These are phyloP conservation scores for Spicauda simplicius DNA, from an alignment of 2,888 invertebrate genomes.

Conservation along the genomic window DNA sequence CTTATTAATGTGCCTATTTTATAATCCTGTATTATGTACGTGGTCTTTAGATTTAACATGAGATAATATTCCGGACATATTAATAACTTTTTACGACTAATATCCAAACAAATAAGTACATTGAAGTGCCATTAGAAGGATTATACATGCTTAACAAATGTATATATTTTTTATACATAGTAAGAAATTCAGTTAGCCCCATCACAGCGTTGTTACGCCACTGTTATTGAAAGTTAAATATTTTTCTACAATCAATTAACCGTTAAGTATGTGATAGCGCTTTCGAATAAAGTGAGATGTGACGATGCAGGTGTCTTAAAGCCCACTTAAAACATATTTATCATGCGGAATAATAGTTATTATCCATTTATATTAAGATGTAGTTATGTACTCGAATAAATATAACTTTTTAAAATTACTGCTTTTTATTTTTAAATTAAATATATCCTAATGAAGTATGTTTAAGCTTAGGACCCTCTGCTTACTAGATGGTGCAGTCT, in stretches of 20 bases:
- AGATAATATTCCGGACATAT: constrained; percentile 1
- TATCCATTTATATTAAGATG: constrained; percentile 84
- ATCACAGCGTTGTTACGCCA: constrained; percentile 58
- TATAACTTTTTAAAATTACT: constrained; percentile 81
- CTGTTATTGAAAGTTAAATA: constrained; percentile 66
- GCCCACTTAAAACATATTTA: constrained; percentile 80
- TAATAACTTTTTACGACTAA: neutral
- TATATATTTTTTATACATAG: constrained; percentile 35
- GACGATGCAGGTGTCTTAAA: constrained; percentile 71
- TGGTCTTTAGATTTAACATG: constrained; percentile 6
- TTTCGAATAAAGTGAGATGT: constrained; percentile 63
- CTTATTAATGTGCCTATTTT: constrained; percentile 2
- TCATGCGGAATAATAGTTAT: constrained; percentile 81
- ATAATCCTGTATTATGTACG: constrained; percentile 10
- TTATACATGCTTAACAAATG: constrained; percentile 30
- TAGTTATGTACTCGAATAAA: constrained; percentile 86
- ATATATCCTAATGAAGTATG: neutral
- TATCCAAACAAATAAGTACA: constrained; percentile 48
- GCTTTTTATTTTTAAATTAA: constrained; percentile 48
- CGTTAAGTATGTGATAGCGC: constrained; percentile 76
- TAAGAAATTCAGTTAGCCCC: constrained; percentile 59
- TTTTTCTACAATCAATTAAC: constrained; percentile 74
- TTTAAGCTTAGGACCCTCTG: no score
- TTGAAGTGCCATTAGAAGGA: constrained; percentile 39
- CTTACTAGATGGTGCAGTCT: no score